Percentiles rank a stretch among this genome's conserved stretches.
These are phyloP conservation scores for Acronicta alni DNA, from an alignment of 2,888 invertebrate genomes.

Conservation along the genomic window DNA sequence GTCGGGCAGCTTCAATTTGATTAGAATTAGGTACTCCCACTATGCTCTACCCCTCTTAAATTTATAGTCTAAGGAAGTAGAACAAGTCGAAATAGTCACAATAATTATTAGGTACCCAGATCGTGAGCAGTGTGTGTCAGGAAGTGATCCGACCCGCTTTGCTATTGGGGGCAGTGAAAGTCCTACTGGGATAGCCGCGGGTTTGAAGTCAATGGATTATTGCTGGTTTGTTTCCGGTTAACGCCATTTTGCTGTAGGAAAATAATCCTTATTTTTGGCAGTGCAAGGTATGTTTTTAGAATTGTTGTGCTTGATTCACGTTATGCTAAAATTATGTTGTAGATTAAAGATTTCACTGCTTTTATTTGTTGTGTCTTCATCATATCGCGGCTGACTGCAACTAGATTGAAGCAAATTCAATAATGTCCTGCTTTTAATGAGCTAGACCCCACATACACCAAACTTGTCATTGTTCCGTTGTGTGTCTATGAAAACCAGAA, in stretches of 20 bases:
- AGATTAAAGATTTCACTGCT: constrained; percentile 25
- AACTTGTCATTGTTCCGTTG: too few relatives aligned
- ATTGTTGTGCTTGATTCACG: neutral
- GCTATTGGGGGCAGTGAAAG: constrained; percentile 61
- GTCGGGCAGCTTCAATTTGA: too few relatives aligned
- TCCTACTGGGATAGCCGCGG: constrained; percentile 50
- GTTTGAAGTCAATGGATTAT: constrained; percentile 40
- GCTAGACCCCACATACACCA: too few relatives aligned
- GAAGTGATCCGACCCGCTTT: constrained; percentile 60
- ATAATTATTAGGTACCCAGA: constrained; percentile 16
- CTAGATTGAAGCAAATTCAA: neutral
- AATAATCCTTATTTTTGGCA: neutral
- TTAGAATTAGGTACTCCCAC: too few relatives aligned
- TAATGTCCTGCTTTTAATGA: neutral
- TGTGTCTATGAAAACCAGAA: too few relatives aligned
- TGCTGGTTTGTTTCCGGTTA: constrained; percentile 39
- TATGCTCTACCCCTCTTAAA: too few relatives aligned
- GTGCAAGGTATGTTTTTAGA: neutral
- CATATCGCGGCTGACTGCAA: neutral
- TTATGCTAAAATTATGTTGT: constrained; percentile 1
- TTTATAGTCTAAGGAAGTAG: constrained; percentile 1
- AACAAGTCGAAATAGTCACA: neutral
- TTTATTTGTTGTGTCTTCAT: constrained; percentile 14
- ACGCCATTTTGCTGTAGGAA: neutral
- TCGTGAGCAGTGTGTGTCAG: constrained; percentile 57